These are phyloP conservation scores for Lasioglossum oenotherae DNA, from an alignment of 2,888 invertebrate species.

Conservation along the genomic window DNA sequence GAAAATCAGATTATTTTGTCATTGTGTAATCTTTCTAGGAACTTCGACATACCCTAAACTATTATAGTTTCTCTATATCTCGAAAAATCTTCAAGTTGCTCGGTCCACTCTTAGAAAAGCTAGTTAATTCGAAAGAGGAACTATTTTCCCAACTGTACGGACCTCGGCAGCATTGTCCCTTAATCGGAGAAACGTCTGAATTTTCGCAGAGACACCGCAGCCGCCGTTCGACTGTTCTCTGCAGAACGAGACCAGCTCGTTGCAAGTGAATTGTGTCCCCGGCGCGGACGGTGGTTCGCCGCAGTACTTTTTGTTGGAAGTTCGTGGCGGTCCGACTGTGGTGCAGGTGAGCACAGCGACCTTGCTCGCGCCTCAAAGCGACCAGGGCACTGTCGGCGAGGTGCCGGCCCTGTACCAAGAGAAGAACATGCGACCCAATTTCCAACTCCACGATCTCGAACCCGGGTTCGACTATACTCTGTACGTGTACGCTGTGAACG, in stretches of 20 bases:
- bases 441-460: constrained; percentile 90
- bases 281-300: constrained; percentile 93
- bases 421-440: constrained; percentile 86
- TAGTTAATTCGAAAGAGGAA: too few species aligned
- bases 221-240: constrained; percentile 91
- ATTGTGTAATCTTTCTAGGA: too few species aligned
- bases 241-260: constrained; percentile 87
- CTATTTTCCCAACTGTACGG: too few species aligned
- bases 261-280: constrained; percentile 90
- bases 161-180: too few species aligned
- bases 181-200: constrained; percentile 58
- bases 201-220: constrained; percentile 89
- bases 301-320: constrained; percentile 93
- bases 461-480: constrained; percentile 92
- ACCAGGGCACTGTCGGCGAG: constrained; percentile 71
- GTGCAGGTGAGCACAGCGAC: constrained; percentile 77
- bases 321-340: constrained; percentile 82
- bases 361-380: constrained; percentile 82
- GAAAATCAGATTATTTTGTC: too few species aligned
- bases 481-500: constrained; percentile 92
- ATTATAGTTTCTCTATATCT: too few species aligned
- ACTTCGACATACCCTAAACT: too few species aligned
- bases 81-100: too few species aligned
- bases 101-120: too few species aligned
- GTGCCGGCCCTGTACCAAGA: constrained; percentile 80